Evolutionary conservation across 2,888 invertebrate genomes (phyloP), one percentile per base, ranked within the genome.

Genomic region (Linnaemya tessellans): DNA sequence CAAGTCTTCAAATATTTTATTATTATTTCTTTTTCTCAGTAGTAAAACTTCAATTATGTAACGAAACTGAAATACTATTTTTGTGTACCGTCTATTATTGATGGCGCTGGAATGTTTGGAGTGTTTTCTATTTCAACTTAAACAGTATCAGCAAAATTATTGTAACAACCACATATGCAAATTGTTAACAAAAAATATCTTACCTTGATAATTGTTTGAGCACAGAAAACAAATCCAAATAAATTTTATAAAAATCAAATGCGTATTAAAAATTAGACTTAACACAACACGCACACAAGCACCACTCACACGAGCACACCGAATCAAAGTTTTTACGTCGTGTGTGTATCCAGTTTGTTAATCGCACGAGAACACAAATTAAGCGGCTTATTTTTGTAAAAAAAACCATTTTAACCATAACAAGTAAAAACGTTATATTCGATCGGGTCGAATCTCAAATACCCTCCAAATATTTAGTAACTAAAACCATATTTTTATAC

Each of bases 31-130:
- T 74, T 43, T 51, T 18, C 54, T 73, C 46, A 3, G 30, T 30
- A 30, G n/a, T 49, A 49, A 60, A 74, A 80, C 51, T 80, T 64
- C 30, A 74, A 67, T 73, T 80, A 74, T 74, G 60, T 73, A 80
- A 80, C 51, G 8, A 49, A 77, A 73, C 13, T 56, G 13, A 80
- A 73, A 65, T 73, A 73, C 30, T 73, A 60, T 3, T 51, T 20
- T 68, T n/a, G 58, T 62, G 11, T 30, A 30, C 30, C 2, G 30
- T 7, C 11, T 9, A 71, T 38, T 80, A 78, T 65, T 77, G 49
- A 79, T 62, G 62, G 38, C n/a, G 38, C 67, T 82, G 87, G 87
- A 86, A 87, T 88, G 86, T 67, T 80, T 74, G 88, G 88, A 87
- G 87, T 88, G 35, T 35, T 73, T 84, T 86, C 87, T 86, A 74